phyloP scores from a whole-genome alignment of 2,113 vertebrate genomes.

The Nesogale talazaci region DNA sequence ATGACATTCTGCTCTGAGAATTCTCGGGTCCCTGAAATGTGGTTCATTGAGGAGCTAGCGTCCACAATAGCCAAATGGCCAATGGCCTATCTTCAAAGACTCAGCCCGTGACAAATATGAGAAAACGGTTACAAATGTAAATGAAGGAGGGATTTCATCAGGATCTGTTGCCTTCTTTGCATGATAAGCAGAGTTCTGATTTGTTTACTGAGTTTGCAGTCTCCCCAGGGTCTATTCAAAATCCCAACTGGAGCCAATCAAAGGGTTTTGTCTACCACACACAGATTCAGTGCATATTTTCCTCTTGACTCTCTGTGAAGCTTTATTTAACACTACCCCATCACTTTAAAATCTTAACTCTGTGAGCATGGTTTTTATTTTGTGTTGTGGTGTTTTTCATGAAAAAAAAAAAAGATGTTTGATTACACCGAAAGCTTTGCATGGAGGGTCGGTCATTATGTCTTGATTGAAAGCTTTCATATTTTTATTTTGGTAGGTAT shows the following conservation, averaged over 20 bases:
- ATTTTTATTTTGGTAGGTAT: conserved; percentile 40
- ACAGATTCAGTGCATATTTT: conserved; percentile 40
- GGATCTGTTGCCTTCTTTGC: conserved; percentile 14
- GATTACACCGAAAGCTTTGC: background rate
- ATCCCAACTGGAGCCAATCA: conserved; percentile 2
- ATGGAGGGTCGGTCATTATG: background rate
- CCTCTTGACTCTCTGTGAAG: background rate
- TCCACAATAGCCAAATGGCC: conserved; percentile 38
- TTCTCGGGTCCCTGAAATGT: background rate
- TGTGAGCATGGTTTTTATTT: background rate
- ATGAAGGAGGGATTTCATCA: background rate
- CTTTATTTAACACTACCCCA: conserved; percentile 27
- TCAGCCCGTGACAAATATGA: conserved; percentile 8
- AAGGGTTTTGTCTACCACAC: conserved; percentile 34
- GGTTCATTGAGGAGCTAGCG: background rate
- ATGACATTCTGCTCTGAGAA: conserved; percentile 24
- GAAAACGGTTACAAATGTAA: conserved; percentile 59
- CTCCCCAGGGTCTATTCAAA: conserved; percentile 53
- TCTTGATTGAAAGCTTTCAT: conserved; percentile 41
- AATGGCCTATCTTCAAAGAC: conserved; percentile 55
- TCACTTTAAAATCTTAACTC: conserved; percentile 33
- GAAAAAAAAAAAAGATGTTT: conserved; percentile 1
- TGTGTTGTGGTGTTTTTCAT: no score
- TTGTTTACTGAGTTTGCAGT: conserved; percentile 54
- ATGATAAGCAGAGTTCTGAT: conserved; percentile 53